Base-by-base conservation (phyloP, 2,888 invertebrate genomes). In the Pyrrhia umbra region DNA sequence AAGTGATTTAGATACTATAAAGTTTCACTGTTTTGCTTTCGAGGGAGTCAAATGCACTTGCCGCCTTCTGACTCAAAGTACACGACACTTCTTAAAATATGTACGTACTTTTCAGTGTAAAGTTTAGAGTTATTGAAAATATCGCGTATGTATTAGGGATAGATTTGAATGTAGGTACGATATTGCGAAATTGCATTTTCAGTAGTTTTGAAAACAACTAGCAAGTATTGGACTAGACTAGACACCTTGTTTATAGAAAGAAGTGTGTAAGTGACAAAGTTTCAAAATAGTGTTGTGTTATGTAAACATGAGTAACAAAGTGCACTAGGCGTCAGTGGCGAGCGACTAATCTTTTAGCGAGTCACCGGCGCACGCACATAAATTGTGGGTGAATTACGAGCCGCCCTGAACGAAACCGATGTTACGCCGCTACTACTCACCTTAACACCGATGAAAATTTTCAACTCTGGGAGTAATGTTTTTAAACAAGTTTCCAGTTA, bases 321-420 rank as follows among this genome's bases (percentile, higher is more conserved):
- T 75, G 71, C 60, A 52, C 58, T 54, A 65, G 69, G 47, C 47
- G 51, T 18, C 37, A 49, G 64, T 80, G 78, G 81, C 85, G 85
- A 90, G 81, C 85, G 85, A 91, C 91, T 93, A 94, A 94, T 94
- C 92, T 93, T 90, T 94, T 93, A 94, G 84, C 88, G 83, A 89
- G 91, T 93, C 92, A 90, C 84, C 90, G 85, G 90, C 91, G 92
- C 93, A 93, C 92, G 93, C 93, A 93, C 93, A 94, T 94, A 93
- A 94, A 94, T 94, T 86, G 84, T 80, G 71, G 77, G 81, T 90
- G 90, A 93, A 85, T 91, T 92, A 93, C 91, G 90, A 87, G 77
- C 84, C 78, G 79, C 84, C 85, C 87, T 84, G 80, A 89, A 85
- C 85, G 85, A 85, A 83, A 68, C 83, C 85, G 87, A 89, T 86